phyloP scores from a whole-genome alignment of 2,113 vertebrate species.

The Thymallus thymallus region DNA sequence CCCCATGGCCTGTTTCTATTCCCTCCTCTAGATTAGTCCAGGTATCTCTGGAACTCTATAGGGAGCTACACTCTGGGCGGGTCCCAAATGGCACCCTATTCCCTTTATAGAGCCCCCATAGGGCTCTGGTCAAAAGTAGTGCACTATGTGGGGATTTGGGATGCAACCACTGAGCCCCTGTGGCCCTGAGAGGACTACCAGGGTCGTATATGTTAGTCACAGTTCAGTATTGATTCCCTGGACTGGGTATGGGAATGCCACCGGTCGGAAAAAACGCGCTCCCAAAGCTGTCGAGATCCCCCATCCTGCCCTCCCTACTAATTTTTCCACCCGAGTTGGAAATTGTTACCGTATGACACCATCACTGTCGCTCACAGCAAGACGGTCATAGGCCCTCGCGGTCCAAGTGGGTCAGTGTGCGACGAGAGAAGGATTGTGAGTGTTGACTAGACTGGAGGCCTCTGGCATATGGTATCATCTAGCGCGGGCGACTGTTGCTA shows the following conservation, averaged over 20 bases:
- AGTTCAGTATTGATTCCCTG: slow-evolving; percentile 47
- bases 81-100: too few species aligned
- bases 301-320: background rate
- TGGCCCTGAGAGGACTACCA: too few species aligned
- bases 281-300: slow-evolving; percentile 6
- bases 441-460: slow-evolving; percentile 40
- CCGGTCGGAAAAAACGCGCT: slow-evolving; percentile 54
- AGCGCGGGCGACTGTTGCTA: slow-evolving; percentile 32
- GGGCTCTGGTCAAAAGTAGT: too few species aligned
- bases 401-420: slow-evolving; percentile 56
- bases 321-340: slow-evolving; percentile 58
- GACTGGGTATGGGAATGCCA: slow-evolving; percentile 48
- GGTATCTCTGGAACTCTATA: slow-evolving; percentile 35
- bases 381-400: slow-evolving; percentile 17
- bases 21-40: slow-evolving; percentile 28
- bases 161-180: too few species aligned
- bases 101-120: too few species aligned
- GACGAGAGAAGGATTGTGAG: slow-evolving; percentile 45
- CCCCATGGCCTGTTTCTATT: background rate
- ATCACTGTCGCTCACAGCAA: slow-evolving; percentile 9
- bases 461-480: slow-evolving; percentile 12
- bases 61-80: too few species aligned
- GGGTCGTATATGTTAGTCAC: slow-evolving; percentile 27
- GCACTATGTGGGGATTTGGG: too few species aligned
- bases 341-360: slow-evolving; percentile 55